These are phyloP conservation scores for Glaucomys volans DNA, from an alignment of 2,113 vertebrate genomes.

Conservation along the genomic window DNA sequence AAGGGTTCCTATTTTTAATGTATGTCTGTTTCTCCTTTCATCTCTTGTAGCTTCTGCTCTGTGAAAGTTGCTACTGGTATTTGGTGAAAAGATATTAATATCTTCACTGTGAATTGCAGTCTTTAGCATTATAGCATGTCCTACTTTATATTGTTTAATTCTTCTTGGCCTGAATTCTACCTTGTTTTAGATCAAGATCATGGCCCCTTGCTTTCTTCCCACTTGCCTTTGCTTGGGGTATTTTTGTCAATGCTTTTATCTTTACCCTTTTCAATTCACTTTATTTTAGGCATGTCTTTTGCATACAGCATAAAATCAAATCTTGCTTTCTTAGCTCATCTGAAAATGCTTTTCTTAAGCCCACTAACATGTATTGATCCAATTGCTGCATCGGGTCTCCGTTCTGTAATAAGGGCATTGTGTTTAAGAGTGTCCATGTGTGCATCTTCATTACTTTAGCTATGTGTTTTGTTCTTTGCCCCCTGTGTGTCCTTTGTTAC, in stretches of 20 bases:
- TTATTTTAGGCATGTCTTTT: conserved; percentile 74
- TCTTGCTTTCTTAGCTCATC: conserved; percentile 56
- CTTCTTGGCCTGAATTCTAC: conserved; percentile 74
- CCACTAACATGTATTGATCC: not conserved
- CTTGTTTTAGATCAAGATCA: conserved; percentile 80
- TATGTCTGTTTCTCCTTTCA: conserved; percentile 70
- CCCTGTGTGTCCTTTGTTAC: not conserved
- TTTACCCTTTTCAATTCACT: conserved; percentile 58
- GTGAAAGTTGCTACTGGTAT: conserved; percentile 69
- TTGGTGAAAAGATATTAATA: conserved; percentile 80
- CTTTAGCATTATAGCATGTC: conserved; percentile 74
- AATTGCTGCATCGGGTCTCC: not conserved
- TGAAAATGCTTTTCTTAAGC: conserved; percentile 44
- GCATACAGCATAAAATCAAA: conserved; percentile 71
- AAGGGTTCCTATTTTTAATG: conserved; percentile 72
- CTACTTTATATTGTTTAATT: conserved; percentile 79
- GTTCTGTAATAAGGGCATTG: not conserved
- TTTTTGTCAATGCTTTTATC: conserved; percentile 74
- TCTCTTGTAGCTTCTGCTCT: conserved; percentile 57
- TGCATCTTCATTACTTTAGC: not conserved
- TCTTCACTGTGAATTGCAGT: conserved; percentile 67
- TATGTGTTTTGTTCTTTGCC: not conserved
- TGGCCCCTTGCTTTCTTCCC: conserved; percentile 68
- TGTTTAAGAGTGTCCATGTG: not conserved
- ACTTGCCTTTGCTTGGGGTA: conserved; percentile 70